Evolutionary conservation across 2,797 vertebrate genomes (phyloP).

Genomic region (Eulemur rubriventer): DNA sequence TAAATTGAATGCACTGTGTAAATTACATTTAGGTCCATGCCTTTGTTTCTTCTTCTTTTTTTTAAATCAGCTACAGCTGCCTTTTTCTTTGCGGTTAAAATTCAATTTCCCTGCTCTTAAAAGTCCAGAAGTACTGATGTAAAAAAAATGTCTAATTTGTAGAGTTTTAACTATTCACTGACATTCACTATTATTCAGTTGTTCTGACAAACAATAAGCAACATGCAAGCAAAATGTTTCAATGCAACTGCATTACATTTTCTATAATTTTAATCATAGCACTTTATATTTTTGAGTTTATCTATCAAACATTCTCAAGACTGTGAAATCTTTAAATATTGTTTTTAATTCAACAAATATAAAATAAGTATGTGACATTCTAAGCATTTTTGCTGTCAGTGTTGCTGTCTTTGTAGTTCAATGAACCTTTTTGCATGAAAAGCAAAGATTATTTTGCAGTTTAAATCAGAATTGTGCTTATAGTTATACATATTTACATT

Average conservation of each 20-base stretch:
- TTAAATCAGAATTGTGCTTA: neutral
- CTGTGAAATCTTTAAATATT: neutral
- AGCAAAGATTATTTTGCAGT: neutral
- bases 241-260: neutral
- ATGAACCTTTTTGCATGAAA: neutral
- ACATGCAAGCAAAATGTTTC: neutral
- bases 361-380: neutral
- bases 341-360: neutral
- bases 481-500: neutral
- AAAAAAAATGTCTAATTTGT: too few relatives aligned
- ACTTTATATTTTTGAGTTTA: neutral
- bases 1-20: neutral
- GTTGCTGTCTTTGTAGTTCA: neutral
- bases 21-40: neutral
- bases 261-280: neutral
- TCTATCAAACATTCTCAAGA: neutral
- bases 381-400: neutral
- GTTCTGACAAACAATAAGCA: too few relatives aligned
- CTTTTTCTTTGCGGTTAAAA: neutral
- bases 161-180: too few relatives aligned
- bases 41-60: neutral
- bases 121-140: neutral
- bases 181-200: too few relatives aligned
- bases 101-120: neutral
- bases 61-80: neutral